A percentile compares a stretch with the other conserved stretches of the same genome.
phyloP scores from a whole-genome alignment of 2,888 invertebrate species.

The Perizoma affinitatum region DNA sequence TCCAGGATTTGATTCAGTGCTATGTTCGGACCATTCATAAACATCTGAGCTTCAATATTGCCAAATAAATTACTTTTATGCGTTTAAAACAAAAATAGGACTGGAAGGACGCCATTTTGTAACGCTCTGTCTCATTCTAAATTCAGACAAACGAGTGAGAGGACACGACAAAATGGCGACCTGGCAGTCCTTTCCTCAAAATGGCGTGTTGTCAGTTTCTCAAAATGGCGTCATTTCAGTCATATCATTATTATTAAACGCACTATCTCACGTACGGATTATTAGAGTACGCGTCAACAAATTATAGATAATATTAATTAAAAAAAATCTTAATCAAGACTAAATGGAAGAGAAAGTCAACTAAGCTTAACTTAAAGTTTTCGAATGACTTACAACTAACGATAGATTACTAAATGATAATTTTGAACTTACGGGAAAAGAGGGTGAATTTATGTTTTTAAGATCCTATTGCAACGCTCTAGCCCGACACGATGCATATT shows the following conservation, averaged over 20 bases:
- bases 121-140: constrained; percentile 2
- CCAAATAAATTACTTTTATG: constrained; percentile 63
- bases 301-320: constrained; percentile 64
- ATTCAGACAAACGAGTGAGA: too few relatives aligned
- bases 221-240: constrained; percentile 13
- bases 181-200: background rate
- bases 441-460: constrained; percentile 6
- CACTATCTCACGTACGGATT: constrained; percentile 44
- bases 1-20: constrained; percentile 64
- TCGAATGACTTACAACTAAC: constrained; percentile 56
- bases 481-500: constrained; percentile 23
- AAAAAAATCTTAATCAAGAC: constrained; percentile 76
- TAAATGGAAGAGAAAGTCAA: constrained; percentile 80
- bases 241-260: constrained; percentile 9
- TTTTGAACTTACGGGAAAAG: constrained; percentile 23
- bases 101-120: constrained; percentile 7
- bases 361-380: constrained; percentile 70
- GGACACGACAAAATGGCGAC: background rate
- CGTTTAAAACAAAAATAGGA: background rate
- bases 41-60: constrained; percentile 58
- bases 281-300: constrained; percentile 65
- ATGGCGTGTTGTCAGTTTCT: background rate
- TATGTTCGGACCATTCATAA: constrained; percentile 54
- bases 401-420: constrained; percentile 37
- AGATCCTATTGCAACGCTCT: constrained; percentile 5